Percentiles rank a stretch among this genome's conserved stretches.
Conservation (phyloP, 1,140 invertebrate species). For the Bombus vancouverensis region DNA sequence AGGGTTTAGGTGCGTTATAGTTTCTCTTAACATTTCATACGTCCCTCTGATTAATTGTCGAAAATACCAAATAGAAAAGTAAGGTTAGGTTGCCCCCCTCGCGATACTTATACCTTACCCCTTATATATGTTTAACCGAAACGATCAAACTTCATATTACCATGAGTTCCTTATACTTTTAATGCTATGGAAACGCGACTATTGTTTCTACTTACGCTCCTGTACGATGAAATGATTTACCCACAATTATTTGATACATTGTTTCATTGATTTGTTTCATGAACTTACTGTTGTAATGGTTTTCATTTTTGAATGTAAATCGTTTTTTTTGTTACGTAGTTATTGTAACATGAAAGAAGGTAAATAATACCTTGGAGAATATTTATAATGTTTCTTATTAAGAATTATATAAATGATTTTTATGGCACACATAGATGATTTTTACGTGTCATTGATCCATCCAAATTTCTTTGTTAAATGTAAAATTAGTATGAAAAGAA, state of each 20-base stretch:
- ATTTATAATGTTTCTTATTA: not conserved
- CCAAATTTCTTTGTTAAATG: not conserved
- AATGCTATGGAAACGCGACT: slow-evolving; percentile 47
- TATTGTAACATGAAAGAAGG: not conserved
- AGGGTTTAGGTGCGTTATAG: slow-evolving; percentile 77
- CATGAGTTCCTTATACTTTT: not conserved
- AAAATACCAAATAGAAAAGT: slow-evolving; percentile 24
- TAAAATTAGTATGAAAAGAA: not conserved
- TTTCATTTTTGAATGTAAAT: not conserved
- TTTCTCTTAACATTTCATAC: slow-evolving; percentile 34
- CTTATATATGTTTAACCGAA: slow-evolving; percentile 10
- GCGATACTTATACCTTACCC: not conserved
- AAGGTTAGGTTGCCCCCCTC: slow-evolving; percentile 44
- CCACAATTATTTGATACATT: slow-evolving; percentile 15
- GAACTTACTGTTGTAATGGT: not conserved
- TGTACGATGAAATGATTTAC: slow-evolving; percentile 46
- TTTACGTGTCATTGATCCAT: not conserved
- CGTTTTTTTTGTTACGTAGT: not conserved
- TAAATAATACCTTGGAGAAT: not conserved
- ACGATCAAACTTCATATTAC: slow-evolving; percentile 29
- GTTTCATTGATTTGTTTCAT: not conserved
- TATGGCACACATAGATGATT: not conserved
- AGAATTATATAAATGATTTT: not conserved
- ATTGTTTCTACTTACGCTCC: slow-evolving; percentile 47
- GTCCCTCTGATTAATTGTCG: slow-evolving; percentile 10